Evolutionary conservation across 2,797 vertebrate genomes (phyloP).

Genomic region (Lophura swinhoii): DNA sequence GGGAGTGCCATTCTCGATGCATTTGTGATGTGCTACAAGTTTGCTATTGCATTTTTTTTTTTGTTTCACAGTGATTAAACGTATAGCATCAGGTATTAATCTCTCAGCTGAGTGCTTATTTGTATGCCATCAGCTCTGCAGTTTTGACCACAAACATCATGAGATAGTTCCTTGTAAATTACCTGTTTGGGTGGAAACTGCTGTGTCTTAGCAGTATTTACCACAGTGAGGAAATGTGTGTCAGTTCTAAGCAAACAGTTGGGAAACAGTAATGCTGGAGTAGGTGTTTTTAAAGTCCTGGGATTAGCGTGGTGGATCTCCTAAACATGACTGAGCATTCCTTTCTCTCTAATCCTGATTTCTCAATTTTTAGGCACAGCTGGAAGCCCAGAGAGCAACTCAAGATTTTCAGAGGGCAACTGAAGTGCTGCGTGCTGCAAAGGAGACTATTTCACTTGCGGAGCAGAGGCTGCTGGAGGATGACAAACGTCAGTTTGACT

Average conservation of each 20-base stretch:
- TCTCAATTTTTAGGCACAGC: conserved; percentile 85
- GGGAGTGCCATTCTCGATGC: background rate
- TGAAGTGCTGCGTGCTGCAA: conserved; percentile 92
- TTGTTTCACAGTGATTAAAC: background rate
- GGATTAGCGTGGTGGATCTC: background rate
- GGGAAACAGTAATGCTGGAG: rapidly evolving
- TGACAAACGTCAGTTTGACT: conserved; percentile 94
- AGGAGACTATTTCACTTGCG: conserved; percentile 94
- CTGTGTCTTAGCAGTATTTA: background rate
- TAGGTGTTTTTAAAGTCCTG: background rate
- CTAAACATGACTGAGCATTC: rapidly evolving
- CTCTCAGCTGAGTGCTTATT: background rate
- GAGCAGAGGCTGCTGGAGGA: conserved; percentile 95
- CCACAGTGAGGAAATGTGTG: background rate
- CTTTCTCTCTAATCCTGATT: background rate
- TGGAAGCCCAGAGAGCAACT: conserved; percentile 94
- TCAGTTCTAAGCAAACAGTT: background rate
- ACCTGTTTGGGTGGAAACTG: background rate
- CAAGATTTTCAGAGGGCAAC: conserved; percentile 97
- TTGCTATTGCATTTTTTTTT: background rate
- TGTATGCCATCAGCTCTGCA: background rate
- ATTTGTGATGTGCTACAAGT: background rate
- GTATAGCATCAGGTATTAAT: background rate
- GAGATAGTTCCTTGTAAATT: background rate
- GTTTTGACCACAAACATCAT: background rate